Percentiles rank a stretch among this genome's conserved stretches.
Conservation (phyloP, 2,797 vertebrate species). For the Acipenser oxyrinchus region DNA sequence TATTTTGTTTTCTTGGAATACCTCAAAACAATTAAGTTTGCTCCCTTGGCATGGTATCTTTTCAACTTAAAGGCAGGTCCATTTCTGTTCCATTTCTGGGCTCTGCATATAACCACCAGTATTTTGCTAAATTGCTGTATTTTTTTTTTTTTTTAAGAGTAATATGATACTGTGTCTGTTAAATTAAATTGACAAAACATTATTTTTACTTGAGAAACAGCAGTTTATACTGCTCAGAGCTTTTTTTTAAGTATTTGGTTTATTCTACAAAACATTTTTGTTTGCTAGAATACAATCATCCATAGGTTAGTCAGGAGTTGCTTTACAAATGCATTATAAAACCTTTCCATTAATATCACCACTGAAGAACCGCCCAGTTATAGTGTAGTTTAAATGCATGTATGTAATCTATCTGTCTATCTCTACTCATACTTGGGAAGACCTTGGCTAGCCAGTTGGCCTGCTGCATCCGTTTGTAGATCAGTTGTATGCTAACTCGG, state of each 20-base stretch:
- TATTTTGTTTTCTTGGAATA: slow-evolving; percentile 4
- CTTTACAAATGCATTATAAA: no score
- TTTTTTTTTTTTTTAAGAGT: slow-evolving; percentile 16
- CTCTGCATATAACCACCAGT: slow-evolving; percentile 12
- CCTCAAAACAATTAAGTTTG: slow-evolving; percentile 13
- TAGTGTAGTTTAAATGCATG: background rate
- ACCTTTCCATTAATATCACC: background rate
- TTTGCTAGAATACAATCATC: background rate
- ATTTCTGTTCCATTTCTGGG: no score
- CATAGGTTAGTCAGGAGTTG: no score
- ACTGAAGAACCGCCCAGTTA: background rate
- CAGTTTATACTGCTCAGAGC: background rate
- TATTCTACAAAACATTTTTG: background rate
- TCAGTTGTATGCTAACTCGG: no score
- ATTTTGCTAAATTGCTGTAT: slow-evolving; percentile 5
- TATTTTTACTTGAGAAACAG: slow-evolving; percentile 2
- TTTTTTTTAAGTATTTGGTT: background rate
- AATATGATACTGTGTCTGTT: slow-evolving; percentile 10
- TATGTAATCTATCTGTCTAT: background rate
- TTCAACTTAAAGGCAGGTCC: slow-evolving; percentile 9
- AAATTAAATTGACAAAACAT: slow-evolving; percentile 10
- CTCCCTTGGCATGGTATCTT: slow-evolving; percentile 1
- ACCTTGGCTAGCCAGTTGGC: no score
- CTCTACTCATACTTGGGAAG: no score
- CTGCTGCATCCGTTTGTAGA: no score